A percentile compares a stretch with the other conserved stretches of the same genome.
These are phyloP conservation scores for Oxyscelio sp. DNA, from an alignment of 2,888 invertebrate genomes.

Conservation along the genomic window DNA sequence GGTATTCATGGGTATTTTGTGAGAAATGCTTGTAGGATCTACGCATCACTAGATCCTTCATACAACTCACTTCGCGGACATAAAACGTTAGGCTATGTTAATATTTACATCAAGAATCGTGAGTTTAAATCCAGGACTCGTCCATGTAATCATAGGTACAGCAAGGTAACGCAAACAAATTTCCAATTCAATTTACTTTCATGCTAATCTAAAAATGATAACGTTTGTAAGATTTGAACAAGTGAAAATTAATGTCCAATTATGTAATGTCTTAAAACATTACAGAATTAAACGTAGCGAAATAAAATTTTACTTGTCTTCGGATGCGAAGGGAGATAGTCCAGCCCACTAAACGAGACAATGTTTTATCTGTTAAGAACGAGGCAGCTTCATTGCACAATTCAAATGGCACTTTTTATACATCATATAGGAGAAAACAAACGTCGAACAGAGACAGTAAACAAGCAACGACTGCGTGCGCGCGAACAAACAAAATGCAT, in stretches of 20 bases:
- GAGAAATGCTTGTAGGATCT: constrained; percentile 62
- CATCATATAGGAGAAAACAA: constrained; percentile 35
- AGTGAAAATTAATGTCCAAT: not conserved
- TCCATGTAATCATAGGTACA: constrained; percentile 82
- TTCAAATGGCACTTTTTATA: constrained; percentile 71
- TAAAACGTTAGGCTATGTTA: constrained; percentile 85
- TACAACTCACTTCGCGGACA: constrained; percentile 68
- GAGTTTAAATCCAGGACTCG: constrained; percentile 84
- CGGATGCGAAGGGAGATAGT: constrained; percentile 48
- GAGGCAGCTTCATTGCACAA: constrained; percentile 74
- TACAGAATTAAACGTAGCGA: not conserved
- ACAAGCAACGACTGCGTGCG: constrained; percentile 50
- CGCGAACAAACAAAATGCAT: constrained; percentile 38
- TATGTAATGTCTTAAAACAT: not conserved
- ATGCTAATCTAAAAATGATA: not conserved
- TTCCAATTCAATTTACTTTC: constrained; percentile 35
- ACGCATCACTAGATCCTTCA: constrained; percentile 60
- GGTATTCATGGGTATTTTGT: constrained; percentile 79
- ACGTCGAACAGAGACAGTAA: constrained; percentile 35
- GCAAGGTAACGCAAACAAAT: constrained; percentile 82
- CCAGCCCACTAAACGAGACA: constrained; percentile 51
- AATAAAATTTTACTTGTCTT: constrained; percentile 35
- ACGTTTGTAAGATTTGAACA: not conserved
- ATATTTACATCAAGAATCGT: constrained; percentile 88
- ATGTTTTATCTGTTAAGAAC: constrained; percentile 42